Conservation (phyloP, 2,113 vertebrate species). For the Pleuronectes platessa region DNA sequence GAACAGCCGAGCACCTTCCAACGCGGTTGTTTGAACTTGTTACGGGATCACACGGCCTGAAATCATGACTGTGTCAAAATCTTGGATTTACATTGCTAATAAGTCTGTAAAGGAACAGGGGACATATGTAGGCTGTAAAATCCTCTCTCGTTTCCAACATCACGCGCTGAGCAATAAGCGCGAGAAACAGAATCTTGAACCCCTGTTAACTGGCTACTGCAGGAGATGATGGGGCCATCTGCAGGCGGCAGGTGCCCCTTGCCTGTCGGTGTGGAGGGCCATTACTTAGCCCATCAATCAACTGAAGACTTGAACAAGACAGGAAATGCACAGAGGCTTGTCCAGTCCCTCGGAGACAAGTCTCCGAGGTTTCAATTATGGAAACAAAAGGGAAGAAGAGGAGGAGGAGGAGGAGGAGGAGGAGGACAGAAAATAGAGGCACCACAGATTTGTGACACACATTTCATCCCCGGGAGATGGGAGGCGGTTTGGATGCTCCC, state of each 20-base stretch:
- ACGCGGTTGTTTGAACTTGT: constrained; percentile 21
- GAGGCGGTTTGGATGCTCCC: background rate
- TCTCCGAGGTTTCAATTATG: constrained; percentile 6
- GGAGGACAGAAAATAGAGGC: background rate
- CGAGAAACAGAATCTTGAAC: background rate
- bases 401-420: background rate
- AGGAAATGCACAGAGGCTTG: constrained; percentile 4
- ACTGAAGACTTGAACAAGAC: constrained; percentile 20
- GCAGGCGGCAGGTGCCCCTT: constrained; percentile 51
- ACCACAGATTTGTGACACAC: constrained; percentile 3
- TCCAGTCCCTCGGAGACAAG: constrained; percentile 7
- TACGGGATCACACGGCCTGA: constrained; percentile 41
- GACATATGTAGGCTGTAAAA: constrained; percentile 56
- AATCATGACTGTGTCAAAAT: constrained; percentile 57
- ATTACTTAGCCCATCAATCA: constrained; percentile 58
- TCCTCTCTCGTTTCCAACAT: constrained; percentile 28
- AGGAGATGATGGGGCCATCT: constrained; percentile 45
- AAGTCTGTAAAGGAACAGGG: constrained; percentile 37
- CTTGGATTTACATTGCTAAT: constrained; percentile 66
- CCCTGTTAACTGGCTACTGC: constrained; percentile 18
- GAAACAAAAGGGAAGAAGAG: background rate
- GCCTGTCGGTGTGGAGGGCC: constrained; percentile 35
- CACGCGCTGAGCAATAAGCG: background rate
- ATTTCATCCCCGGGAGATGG: background rate
- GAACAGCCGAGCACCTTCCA: constrained; percentile 21